phyloP scores from a whole-genome alignment of 2,888 invertebrate species.

The Priapulus caudatus region DNA sequence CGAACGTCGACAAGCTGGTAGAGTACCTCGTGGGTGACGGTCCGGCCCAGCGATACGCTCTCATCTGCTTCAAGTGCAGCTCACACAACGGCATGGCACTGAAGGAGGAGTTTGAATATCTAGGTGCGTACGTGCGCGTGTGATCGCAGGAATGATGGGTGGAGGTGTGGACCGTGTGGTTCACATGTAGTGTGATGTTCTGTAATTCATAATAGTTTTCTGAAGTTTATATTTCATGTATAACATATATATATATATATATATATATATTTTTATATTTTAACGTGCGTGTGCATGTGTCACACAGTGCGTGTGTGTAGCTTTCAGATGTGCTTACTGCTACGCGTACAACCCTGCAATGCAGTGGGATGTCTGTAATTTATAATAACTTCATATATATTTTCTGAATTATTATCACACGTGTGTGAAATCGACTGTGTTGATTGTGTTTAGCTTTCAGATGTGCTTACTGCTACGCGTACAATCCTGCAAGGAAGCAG shows the following conservation, averaged over 20 bases:
- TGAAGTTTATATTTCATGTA: no score
- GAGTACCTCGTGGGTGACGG: conserved; percentile 93
- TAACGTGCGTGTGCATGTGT: no score
- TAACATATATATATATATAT: no score
- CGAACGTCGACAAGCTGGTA: conserved; percentile 72
- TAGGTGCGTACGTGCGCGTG: conserved; percentile 40
- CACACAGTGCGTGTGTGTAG: conserved; percentile 42
- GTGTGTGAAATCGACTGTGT: no score
- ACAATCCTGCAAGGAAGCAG: conserved; percentile 78
- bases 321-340: conserved; percentile 85
- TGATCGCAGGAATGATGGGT: conserved; percentile 6
- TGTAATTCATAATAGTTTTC: no score
- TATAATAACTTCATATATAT: no score
- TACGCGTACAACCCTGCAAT: conserved; percentile 70
- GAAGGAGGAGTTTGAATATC: conserved; percentile 55
- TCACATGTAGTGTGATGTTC: background rate
- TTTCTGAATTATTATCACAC: no score
- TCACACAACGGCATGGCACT: conserved; percentile 84
- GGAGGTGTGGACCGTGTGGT: background rate
- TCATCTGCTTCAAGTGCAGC: conserved; percentile 78
- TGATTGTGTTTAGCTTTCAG: conserved; percentile 53
- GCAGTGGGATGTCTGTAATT: no score
- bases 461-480: conserved; percentile 75
- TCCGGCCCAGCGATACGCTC: conserved; percentile 81
- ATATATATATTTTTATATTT: no score